These are phyloP conservation scores for Hermodice carunculata DNA, from an alignment of 2,888 invertebrate species.

Conservation along the genomic window DNA sequence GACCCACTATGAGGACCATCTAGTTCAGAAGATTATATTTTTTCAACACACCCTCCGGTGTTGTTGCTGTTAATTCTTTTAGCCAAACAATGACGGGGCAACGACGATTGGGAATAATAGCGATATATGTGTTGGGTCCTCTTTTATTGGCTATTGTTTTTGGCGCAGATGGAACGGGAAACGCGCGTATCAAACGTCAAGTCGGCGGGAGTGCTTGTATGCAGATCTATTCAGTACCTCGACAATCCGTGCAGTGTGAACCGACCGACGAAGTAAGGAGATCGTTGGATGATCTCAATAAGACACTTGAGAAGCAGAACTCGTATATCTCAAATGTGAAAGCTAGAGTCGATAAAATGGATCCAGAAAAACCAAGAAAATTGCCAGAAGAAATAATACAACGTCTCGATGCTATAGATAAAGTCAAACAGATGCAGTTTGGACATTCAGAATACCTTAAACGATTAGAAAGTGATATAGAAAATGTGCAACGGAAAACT, in stretches of 20 bases:
- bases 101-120: no score
- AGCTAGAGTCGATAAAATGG: not conserved
- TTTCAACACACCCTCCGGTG: no score
- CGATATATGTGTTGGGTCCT: no score
- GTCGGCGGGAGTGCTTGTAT: constrained; percentile 9
- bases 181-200: no score
- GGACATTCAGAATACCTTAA: not conserved
- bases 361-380: constrained; percentile 8
- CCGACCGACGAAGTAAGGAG: constrained; percentile 1
- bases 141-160: no score
- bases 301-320: not conserved
- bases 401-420: not conserved
- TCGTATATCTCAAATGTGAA: not conserved
- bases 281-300: not conserved
- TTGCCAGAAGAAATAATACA: not conserved
- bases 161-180: no score
- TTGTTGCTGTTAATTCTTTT: no score
- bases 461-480: not conserved
- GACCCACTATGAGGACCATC: no score
- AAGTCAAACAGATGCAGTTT: constrained; percentile 5
- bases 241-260: constrained; percentile 1
- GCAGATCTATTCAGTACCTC: constrained; percentile 3
- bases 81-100: no score
- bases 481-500: not conserved
- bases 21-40: no score